Conservation (phyloP, 2,797 vertebrate species). For the Macropodus opercularis region DNA sequence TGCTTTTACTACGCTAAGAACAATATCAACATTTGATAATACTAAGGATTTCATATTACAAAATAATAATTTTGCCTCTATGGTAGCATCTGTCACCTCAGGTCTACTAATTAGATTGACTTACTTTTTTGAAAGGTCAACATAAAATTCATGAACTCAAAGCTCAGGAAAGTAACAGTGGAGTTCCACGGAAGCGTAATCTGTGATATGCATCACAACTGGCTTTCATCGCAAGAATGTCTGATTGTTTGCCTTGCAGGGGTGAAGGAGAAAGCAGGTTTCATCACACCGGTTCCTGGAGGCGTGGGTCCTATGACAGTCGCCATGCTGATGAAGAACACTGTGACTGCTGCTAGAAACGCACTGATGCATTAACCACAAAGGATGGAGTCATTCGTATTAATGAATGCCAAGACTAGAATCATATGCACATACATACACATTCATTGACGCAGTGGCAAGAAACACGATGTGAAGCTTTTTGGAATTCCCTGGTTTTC, state of each 20-base stretch:
- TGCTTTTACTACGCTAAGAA: neutral
- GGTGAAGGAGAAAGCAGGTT: conserved; percentile 90
- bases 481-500: too few relatives aligned
- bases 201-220: too few relatives aligned
- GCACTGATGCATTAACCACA: conserved; percentile 76
- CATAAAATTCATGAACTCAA: too few relatives aligned
- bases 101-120: too few relatives aligned
- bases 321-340: conserved; percentile 94
- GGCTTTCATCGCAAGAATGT: neutral
- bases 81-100: too few relatives aligned
- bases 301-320: conserved; percentile 94
- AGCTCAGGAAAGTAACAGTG: too few relatives aligned
- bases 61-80: too few relatives aligned
- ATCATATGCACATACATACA: conserved; percentile 8
- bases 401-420: conserved; percentile 18
- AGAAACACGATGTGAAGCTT: too few relatives aligned
- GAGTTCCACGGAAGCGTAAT: too few relatives aligned
- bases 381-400: conserved; percentile 14
- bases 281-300: conserved; percentile 92
- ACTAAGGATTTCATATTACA: neutral
- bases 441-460: neutral
- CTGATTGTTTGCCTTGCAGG: conserved; percentile 73
- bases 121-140: too few relatives aligned
- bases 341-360: conserved; percentile 87
- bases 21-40: neutral